A percentile compares a stretch with the other conserved stretches of the same genome.
These are phyloP conservation scores for Hirudinaria manillensis DNA, from an alignment of 2,888 invertebrate species.

Conservation along the genomic window DNA sequence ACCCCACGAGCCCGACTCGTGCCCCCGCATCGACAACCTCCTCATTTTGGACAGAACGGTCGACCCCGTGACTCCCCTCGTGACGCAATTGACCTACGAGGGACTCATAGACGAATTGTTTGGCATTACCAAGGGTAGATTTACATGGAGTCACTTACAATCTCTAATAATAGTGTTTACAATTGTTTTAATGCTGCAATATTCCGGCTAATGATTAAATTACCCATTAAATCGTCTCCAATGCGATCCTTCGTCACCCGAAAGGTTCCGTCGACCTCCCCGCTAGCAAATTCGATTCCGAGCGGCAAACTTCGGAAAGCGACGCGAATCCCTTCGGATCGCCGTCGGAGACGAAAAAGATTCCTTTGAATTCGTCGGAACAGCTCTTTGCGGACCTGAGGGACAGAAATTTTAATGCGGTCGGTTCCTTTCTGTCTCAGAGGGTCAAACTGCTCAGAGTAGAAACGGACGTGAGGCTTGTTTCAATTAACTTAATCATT, in stretches of 20 bases:
- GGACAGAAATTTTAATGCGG: conserved; percentile 85
- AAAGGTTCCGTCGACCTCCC: conserved; percentile 74
- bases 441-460: conserved; percentile 79
- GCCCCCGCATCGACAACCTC: conserved; percentile 75
- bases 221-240: too few species aligned
- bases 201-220: too few species aligned
- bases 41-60: conserved; percentile 81
- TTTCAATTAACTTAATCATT: background rate
- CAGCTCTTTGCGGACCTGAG: conserved; percentile 75
- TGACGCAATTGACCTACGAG: conserved; percentile 92
- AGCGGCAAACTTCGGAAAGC: conserved; percentile 54
- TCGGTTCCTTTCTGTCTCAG: conserved; percentile 75
- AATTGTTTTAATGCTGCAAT: background rate
- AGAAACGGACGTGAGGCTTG: conserved; percentile 60
- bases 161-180: background rate
- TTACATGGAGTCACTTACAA: background rate
- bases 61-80: conserved; percentile 83
- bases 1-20: conserved; percentile 55
- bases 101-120: conserved; percentile 93
- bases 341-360: conserved; percentile 62
- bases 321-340: conserved; percentile 11
- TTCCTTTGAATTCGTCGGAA: conserved; percentile 81
- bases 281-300: conserved; percentile 68
- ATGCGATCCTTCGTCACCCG: conserved; percentile 30
- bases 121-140: conserved; percentile 65